Evolutionary conservation across 1,140 invertebrate genomes (phyloP).

Genomic region (Ephestia elutella): DNA sequence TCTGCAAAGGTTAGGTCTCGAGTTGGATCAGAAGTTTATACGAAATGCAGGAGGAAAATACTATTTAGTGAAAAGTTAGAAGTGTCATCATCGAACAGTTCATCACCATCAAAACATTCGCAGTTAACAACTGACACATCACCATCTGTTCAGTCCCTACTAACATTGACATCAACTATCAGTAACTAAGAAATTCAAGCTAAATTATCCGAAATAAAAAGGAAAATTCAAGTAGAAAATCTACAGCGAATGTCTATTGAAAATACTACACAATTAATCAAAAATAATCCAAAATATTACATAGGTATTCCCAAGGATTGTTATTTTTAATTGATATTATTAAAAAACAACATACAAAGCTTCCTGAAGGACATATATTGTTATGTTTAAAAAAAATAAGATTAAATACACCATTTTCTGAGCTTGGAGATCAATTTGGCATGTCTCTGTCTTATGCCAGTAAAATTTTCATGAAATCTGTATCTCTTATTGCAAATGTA

Average conservation of each 20-base stretch:
- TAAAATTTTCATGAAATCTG: slow-evolving; percentile 24
- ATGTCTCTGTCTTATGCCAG: slow-evolving; percentile 12
- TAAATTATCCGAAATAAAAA: too few relatives aligned
- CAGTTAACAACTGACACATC: too few relatives aligned
- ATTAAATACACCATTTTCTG: slow-evolving; percentile 18
- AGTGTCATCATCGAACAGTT: too few relatives aligned
- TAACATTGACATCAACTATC: too few relatives aligned
- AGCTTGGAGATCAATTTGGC: slow-evolving; percentile 22
- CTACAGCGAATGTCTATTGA: neutral
- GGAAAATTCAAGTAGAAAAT: too few relatives aligned
- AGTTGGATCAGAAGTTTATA: too few relatives aligned
- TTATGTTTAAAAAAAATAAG: slow-evolving; percentile 28
- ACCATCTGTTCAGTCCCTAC: too few relatives aligned
- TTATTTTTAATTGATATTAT: slow-evolving; percentile 23
- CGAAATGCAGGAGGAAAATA: too few relatives aligned
- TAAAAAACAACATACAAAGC: slow-evolving; percentile 13
- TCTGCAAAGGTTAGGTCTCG: too few relatives aligned
- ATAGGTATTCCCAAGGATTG: slow-evolving; percentile 19
- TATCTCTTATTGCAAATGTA: slow-evolving; percentile 20
- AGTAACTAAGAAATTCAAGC: too few relatives aligned
- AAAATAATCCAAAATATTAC: slow-evolving; percentile 15
- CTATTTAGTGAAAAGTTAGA: too few relatives aligned
- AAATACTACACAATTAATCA: slow-evolving; percentile 6
- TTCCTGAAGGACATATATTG: slow-evolving; percentile 18
- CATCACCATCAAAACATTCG: too few relatives aligned